Evolutionary conservation across 2,113 vertebrate species (phyloP).

Genomic region (Alosa alosa): DNA sequence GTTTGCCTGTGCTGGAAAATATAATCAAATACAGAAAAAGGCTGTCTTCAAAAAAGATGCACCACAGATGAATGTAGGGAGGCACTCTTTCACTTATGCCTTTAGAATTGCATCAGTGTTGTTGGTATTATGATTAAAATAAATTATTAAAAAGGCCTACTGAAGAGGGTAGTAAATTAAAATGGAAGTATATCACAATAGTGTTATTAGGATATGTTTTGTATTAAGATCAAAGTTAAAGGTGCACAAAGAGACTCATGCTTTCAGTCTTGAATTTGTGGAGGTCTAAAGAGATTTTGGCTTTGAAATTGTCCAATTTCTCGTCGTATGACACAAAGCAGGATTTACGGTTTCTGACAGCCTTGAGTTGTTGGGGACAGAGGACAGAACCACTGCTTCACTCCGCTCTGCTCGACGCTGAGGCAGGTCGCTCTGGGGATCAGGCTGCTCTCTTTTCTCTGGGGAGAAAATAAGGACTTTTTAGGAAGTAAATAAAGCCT

Average conservation of each 20-base stretch:
- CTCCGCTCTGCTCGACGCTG: not conserved
- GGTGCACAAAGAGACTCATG: not conserved
- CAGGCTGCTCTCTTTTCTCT: not conserved
- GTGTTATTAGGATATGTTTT: not conserved
- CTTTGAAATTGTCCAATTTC: not conserved
- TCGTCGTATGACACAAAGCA: not conserved
- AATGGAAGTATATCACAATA: not conserved
- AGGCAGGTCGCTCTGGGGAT: not conserved
- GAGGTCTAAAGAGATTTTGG: not conserved
- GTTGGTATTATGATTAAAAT: not conserved
- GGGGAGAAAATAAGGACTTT: constrained; percentile 28
- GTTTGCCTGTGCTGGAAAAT: not conserved
- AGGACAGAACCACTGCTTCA: not conserved
- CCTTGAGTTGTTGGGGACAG: constrained; percentile 1
- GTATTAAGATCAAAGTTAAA: not conserved
- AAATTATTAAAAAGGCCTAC: not conserved
- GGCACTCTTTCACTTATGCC: not conserved
- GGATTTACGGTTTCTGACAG: not conserved
- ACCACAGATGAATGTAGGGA: not conserved
- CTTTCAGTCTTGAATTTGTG: not conserved
- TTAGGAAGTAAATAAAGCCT: constrained; percentile 38
- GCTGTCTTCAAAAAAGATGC: not conserved
- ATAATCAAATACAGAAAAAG: not conserved
- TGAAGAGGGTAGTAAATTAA: not conserved
- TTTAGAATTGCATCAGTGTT: not conserved